phyloP scores from a whole-genome alignment of 2,113 vertebrate species.

The Forbesichthys papilliferus region DNA sequence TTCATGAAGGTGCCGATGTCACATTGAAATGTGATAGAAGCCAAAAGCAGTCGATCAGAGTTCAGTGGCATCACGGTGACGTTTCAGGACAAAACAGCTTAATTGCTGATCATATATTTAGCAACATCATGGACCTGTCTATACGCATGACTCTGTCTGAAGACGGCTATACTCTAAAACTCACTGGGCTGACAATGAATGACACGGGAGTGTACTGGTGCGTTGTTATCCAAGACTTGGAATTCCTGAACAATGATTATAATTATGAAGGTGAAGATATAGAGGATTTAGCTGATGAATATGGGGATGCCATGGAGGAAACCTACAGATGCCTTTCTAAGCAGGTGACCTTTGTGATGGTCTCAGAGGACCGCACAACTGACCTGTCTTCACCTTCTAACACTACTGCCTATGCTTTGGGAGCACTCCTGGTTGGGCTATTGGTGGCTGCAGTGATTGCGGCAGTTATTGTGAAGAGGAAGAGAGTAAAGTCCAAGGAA shows the following conservation, averaged over 20 bases:
- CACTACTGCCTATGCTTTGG: background rate
- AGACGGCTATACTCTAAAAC: constrained; percentile 26
- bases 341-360: constrained; percentile 43
- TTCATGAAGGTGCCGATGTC: background rate
- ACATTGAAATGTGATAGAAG: constrained; percentile 36
- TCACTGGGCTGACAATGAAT: constrained; percentile 26
- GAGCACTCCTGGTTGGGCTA: constrained; percentile 25
- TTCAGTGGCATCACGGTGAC: constrained; percentile 63
- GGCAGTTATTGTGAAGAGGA: constrained; percentile 29
- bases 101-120: constrained; percentile 15
- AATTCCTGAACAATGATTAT: background rate
- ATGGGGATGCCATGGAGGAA: background rate
- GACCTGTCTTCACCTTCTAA: background rate
- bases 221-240: constrained; percentile 24
- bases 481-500: constrained; percentile 16
- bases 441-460: constrained; percentile 33
- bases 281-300: background rate
- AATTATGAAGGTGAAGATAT: background rate
- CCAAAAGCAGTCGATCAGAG: background rate
- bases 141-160: constrained; percentile 13
- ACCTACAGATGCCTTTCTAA: constrained; percentile 54
- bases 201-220: constrained; percentile 65
- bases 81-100: constrained; percentile 16
- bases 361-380: background rate
- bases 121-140: constrained; percentile 27